Base-by-base conservation (phyloP, 2,888 invertebrate species). In the Octonoba sinensis region DNA sequence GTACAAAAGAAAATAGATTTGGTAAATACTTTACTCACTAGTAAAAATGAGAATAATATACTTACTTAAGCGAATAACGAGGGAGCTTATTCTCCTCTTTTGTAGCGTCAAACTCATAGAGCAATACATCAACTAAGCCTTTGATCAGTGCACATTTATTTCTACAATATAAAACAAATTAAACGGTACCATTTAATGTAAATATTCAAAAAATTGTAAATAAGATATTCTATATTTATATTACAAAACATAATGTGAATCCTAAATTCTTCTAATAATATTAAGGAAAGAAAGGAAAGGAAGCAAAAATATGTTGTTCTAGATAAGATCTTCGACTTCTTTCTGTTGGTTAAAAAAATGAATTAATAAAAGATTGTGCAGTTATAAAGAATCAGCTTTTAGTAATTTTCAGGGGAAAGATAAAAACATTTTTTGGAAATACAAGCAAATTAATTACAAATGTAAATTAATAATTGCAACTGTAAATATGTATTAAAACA, bases 61-160 rank as follows among this genome's bases (percentile, higher is more conserved):
- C 79, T 81, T 57, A 81, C 79, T 64, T 56, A 0, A 81, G 49
- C 3, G 79, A 81, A 62, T 81, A 81, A 24, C 18, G 18, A 1
- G 56, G 51, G 46, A n/a, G n/a, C 3, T 54, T 46, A 24, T 54
- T 67, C 4, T 47, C 56, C 27, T 64, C 76, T 24, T 27, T 49
- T 11, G n/a, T 12, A 24, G 18, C n/a, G 20, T 51, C 65, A 24
- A 24, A 64, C 47, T 72, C 57, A 60, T 24, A 16, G 3, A 81
- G 56, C 18, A 81, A 44, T 6, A 81, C 18, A 15, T 24, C 47
- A 20, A 73, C 66, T 47, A 81, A 73, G 20, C 69, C 73, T 56
- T 81, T 81, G 8, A 81, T 72, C 51, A 81, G 36, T 57, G 64
- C 36, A 62, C 62, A 60, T 24, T 56, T 62, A 73, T 81, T 67